Base-by-base conservation (phyloP, 2,113 vertebrate species). In the Lamprotornis superbus region DNA sequence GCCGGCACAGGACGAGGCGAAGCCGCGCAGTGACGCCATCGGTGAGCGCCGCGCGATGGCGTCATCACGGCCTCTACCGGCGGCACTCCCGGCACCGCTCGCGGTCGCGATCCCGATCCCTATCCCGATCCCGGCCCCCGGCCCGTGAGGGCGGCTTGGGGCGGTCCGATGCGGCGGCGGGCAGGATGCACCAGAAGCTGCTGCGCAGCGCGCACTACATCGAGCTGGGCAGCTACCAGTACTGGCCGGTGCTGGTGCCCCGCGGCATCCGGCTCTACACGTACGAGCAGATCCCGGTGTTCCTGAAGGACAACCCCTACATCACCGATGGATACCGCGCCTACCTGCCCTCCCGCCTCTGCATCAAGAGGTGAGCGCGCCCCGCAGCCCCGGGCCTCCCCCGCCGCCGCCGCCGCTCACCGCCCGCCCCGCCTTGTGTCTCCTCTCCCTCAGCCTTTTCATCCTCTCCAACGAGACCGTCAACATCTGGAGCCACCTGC, bases 291-390 rank as follows among this genome's bases (percentile, higher is more conserved):
- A 98, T 99, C 95, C 99, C 99, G 0, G 96, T 97, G 68, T 99
- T 99, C 87, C 98, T 99, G 71, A 98, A 98, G 95, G 99, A 99
- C 95, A 99, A 99, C 94, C 99, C 99, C 3, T 99, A 99, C 96
- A 99, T 99, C 98, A 99, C 99, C 5, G 99, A 99, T 73, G 99
- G 99, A n/a, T 99, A 99, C 98, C 97, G 99, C 91, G 99, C 99
- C 42, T 99, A 99, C 97, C 98, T 99, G 81, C 99, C 99, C 77
- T 99, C 99, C 87, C 98, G 98, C 53, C 98, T 99, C 37, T 99
- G 99, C 95, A 98, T 99, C 92, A 99, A 98, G 95, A 99, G 99
- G 99, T 99, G 95, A 95, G 94, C 42, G 23, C 25, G 15, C 37
- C 18, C 39, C 39, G 35, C 42, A 2, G 42, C n/a, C 21, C 25